Evolutionary conservation across 2,113 vertebrate genomes (phyloP).

Genomic region (Xenus cinereus): DNA sequence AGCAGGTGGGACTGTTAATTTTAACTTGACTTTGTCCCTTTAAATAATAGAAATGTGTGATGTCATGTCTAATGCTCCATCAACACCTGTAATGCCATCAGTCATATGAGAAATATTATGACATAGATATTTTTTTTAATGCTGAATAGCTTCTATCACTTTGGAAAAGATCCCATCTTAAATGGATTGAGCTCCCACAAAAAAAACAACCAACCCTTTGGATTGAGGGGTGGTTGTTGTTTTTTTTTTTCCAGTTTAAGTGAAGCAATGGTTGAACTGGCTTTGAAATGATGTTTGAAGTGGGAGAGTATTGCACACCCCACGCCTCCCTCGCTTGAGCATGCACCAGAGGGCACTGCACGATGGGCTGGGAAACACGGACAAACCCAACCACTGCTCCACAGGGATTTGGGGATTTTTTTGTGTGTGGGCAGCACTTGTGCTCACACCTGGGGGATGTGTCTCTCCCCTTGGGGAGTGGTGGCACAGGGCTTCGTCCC

Average conservation of each 20-base stretch:
- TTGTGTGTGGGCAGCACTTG: neutral
- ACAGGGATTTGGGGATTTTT: neutral
- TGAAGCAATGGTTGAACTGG: neutral
- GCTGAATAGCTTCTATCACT: neutral
- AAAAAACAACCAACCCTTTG: neutral
- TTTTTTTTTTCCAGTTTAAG: neutral
- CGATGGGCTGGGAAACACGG: rapidly evolving
- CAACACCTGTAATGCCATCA: neutral
- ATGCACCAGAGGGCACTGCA: neutral
- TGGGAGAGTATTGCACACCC: neutral
- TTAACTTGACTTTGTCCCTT: neutral
- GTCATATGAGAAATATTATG: neutral
- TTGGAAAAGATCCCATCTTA: neutral
- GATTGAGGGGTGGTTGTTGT: neutral
- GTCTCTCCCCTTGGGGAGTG: neutral
- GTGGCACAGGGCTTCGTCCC: neutral
- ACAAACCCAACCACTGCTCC: rapidly evolving
- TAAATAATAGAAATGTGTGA: neutral
- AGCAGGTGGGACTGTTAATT: neutral
- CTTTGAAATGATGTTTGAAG: neutral
- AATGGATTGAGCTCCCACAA: neutral
- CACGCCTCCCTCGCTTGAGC: neutral
- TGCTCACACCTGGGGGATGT: rapidly evolving
- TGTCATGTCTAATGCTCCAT: neutral
- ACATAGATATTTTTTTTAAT: neutral